Evolutionary conservation across 1,140 invertebrate genomes (phyloP).

Genomic region (Drosophila dunni): DNA sequence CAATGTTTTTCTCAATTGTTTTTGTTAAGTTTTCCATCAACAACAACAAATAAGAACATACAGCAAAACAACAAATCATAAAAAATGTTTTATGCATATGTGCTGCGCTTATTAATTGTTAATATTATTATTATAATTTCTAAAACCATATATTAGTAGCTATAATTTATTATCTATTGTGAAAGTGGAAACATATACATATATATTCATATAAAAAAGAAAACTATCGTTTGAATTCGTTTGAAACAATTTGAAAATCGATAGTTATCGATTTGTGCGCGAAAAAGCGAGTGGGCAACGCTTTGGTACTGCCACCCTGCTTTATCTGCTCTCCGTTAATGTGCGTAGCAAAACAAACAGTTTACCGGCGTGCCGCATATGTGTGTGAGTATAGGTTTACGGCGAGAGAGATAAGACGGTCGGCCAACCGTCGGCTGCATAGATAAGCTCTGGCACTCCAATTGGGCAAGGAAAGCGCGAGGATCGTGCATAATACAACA

Average conservation of each 20-base stretch:
- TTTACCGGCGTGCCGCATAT: conserved; percentile 12
- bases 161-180: conserved; percentile 74
- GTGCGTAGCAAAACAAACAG: conserved; percentile 11
- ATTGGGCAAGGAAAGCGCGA: conserved; percentile 45
- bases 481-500: conserved; percentile 19
- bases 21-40: conserved; percentile 48
- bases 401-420: conserved; percentile 9
- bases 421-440: conserved; percentile 45
- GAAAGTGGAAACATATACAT: conserved; percentile 55
- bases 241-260: conserved; percentile 14
- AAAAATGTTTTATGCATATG: conserved; percentile 40
- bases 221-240: neutral
- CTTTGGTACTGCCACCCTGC: conserved; percentile 36
- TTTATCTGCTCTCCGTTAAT: neutral
- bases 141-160: conserved; percentile 59
- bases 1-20: conserved; percentile 30
- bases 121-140: conserved; percentile 70
- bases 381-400: conserved; percentile 6
- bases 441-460: conserved; percentile 59
- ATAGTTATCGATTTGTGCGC: conserved; percentile 23
- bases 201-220: conserved; percentile 53
- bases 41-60: neutral
- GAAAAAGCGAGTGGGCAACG: neutral
- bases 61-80: conserved; percentile 13
- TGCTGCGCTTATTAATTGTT: conserved; percentile 74